Percentiles rank a stretch among this genome's conserved stretches.
phyloP scores from a whole-genome alignment of 2,888 invertebrate genomes.

The Blera fallax region DNA sequence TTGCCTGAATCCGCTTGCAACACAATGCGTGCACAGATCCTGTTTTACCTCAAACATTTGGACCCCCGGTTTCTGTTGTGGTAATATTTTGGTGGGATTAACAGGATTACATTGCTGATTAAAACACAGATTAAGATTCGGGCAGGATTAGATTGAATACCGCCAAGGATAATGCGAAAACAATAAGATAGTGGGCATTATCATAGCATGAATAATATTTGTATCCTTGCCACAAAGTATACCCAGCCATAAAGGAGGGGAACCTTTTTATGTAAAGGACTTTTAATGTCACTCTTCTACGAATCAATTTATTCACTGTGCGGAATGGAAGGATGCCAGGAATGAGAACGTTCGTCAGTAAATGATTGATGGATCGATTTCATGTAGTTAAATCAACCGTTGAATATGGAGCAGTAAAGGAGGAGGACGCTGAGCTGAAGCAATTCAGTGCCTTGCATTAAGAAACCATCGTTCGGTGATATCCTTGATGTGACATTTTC shows the following conservation, averaged over 20 bases:
- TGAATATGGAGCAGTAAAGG: slow-evolving; percentile 27
- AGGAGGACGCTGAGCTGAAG: not conserved
- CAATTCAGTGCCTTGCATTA: not conserved
- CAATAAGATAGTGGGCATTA: slow-evolving; percentile 17
- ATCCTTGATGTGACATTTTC: slow-evolving; percentile 11
- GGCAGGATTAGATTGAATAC: slow-evolving; percentile 5
- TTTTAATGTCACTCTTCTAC: slow-evolving; percentile 42
- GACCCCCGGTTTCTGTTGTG: slow-evolving; percentile 48
- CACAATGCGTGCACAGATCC: slow-evolving; percentile 33
- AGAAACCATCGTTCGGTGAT: slow-evolving; percentile 12
- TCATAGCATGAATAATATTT: not conserved
- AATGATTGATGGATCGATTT: slow-evolving; percentile 70
- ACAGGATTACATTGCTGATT: slow-evolving; percentile 56
- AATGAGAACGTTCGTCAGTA: slow-evolving; percentile 21
- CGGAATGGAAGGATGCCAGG: not conserved
- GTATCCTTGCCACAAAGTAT: not conserved
- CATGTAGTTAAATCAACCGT: slow-evolving; percentile 52
- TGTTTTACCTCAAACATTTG: slow-evolving; percentile 58
- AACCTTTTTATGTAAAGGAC: not conserved
- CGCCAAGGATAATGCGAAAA: slow-evolving; percentile 24
- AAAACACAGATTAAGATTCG: slow-evolving; percentile 63
- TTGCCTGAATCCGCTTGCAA: slow-evolving; percentile 27
- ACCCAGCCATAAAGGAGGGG: not conserved
- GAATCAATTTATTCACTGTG: slow-evolving; percentile 45
- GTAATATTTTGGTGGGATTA: slow-evolving; percentile 63